phyloP scores from a whole-genome alignment of 1,140 invertebrate genomes.

The Bradynema listronoti region DNA sequence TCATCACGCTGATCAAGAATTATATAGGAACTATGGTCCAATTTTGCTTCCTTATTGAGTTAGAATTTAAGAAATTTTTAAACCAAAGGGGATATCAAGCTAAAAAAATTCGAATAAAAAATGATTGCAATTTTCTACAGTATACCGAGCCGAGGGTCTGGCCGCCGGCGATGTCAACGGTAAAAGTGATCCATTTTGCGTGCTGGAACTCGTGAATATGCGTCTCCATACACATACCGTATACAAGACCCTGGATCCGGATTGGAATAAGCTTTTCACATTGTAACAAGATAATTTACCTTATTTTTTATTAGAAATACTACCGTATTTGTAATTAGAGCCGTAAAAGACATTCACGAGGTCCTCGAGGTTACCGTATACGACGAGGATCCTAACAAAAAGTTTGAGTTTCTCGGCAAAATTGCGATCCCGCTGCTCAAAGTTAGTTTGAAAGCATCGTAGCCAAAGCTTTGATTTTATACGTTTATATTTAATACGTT shows the following conservation, averaged over 20 bases:
- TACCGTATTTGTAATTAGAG: constrained; percentile 63
- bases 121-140: no score
- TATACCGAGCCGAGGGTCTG: constrained; percentile 78
- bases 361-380: constrained; percentile 92
- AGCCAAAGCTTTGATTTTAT: constrained; percentile 39
- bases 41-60: no score
- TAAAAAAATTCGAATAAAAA: no score
- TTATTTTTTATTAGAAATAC: background rate
- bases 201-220: constrained; percentile 85
- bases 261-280: constrained; percentile 97
- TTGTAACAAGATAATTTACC: constrained; percentile 69
- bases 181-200: constrained; percentile 86
- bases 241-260: constrained; percentile 89
- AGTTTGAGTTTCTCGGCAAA: constrained; percentile 92
- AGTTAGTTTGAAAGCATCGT: constrained; percentile 27
- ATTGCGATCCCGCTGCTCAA: constrained; percentile 74
- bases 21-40: no score
- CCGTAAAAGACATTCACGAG: constrained; percentile 92
- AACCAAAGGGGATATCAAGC: no score
- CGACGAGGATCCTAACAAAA: constrained; percentile 95
- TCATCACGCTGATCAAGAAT: no score
- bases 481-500: background rate
- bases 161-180: constrained; percentile 83
- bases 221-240: constrained; percentile 93
- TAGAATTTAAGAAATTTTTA: no score